phyloP scores from a whole-genome alignment of 2,797 vertebrate genomes.

The Lacerta viridis region DNA sequence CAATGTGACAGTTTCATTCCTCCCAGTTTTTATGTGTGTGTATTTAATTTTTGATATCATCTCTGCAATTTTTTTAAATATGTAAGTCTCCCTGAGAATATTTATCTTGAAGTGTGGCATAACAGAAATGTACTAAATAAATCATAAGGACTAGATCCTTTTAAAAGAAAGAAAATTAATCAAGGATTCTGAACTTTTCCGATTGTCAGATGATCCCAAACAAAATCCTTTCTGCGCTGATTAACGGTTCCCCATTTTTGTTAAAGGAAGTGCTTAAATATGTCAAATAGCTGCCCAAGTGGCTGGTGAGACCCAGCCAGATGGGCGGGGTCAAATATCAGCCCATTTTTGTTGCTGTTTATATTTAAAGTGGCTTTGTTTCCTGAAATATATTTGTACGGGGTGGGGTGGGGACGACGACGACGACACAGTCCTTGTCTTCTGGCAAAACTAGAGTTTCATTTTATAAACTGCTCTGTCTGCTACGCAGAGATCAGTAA shows the following conservation, averaged over 20 bases:
- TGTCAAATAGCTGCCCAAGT: too few species aligned
- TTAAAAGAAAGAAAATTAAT: not conserved
- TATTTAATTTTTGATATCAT: not conserved
- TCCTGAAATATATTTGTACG: slow-evolving; percentile 13
- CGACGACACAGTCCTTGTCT: not conserved
- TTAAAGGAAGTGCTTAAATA: slow-evolving; percentile 1
- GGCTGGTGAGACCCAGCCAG: too few species aligned
- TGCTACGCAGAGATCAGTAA: slow-evolving; percentile 4
- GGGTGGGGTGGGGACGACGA: not conserved
- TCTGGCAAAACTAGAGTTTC: slow-evolving; percentile 1
- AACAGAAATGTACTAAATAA: not conserved
- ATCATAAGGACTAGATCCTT: not conserved
- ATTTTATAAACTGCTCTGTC: not conserved
- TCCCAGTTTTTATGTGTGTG: not conserved
- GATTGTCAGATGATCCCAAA: not conserved
- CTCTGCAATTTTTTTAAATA: too few species aligned
- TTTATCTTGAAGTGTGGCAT: not conserved
- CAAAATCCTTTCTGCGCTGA: not conserved
- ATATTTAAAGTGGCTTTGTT: slow-evolving; percentile 1
- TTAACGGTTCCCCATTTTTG: slow-evolving; percentile 1
- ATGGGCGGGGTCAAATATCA: slow-evolving; percentile 11
- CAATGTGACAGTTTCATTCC: too few species aligned
- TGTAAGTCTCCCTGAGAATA: not conserved
- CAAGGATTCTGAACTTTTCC: not conserved
- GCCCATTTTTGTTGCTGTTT: not conserved